Percentiles rank a stretch among this genome's conserved stretches.
phyloP scores from a whole-genome alignment of 2,113 vertebrate genomes.

The Oryzias javanicus region DNA sequence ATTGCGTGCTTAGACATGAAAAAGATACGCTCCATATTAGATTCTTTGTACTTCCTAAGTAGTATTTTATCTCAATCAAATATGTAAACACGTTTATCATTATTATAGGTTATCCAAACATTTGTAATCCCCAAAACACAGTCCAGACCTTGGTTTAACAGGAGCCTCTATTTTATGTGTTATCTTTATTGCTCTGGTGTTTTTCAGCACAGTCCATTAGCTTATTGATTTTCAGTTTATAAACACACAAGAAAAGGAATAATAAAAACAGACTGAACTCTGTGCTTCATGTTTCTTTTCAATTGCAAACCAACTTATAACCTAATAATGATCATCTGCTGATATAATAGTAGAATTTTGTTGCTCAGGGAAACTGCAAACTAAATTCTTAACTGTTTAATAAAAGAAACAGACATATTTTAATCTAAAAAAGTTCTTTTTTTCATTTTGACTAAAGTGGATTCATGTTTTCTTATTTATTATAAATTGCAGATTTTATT shows the following conservation, averaged over 20 bases:
- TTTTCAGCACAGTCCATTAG: slow-evolving; percentile 59
- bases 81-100: background rate
- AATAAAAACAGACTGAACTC: slow-evolving; percentile 13
- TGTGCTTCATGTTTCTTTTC: background rate
- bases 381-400: background rate
- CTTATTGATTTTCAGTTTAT: slow-evolving; percentile 46
- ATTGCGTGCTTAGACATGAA: background rate
- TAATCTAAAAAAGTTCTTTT: no score
- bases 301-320: background rate
- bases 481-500: background rate
- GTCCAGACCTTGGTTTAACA: slow-evolving; percentile 10
- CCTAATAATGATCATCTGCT: background rate
- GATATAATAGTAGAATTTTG: background rate
- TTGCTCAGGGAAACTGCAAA: no score
- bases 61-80: background rate
- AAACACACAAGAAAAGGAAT: slow-evolving; percentile 10
- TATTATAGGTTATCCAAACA: slow-evolving; percentile 5
- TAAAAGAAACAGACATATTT: background rate
- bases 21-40: no score
- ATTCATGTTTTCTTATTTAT: background rate
- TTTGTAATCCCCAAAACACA: slow-evolving; percentile 2
- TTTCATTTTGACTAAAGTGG: background rate
- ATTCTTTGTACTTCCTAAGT: no score
- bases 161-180: slow-evolving; percentile 12
- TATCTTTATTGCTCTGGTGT: slow-evolving; percentile 12